These are phyloP conservation scores for Haliaeetus albicilla DNA, from an alignment of 2,797 vertebrate genomes.

Conservation along the genomic window DNA sequence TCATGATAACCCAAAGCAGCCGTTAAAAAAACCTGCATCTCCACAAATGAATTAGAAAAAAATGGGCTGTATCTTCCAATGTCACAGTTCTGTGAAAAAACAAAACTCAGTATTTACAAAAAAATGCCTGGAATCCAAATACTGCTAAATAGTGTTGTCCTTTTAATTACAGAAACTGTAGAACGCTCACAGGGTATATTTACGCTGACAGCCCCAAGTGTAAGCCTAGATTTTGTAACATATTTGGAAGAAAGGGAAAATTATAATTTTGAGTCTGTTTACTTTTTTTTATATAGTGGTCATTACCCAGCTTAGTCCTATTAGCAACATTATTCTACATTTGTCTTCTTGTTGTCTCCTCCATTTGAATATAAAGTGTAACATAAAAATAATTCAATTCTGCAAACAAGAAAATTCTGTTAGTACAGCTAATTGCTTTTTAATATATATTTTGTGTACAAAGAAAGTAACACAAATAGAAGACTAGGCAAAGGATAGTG, in stretches of 20 bases:
- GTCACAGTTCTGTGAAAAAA: neutral
- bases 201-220: neutral
- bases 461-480: neutral
- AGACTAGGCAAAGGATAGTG: neutral
- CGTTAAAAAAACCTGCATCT: neutral
- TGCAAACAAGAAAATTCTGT: neutral
- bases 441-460: neutral
- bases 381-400: neutral
- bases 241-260: neutral
- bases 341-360: neutral
- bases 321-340: neutral
- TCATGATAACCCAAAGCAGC: neutral
- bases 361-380: neutral
- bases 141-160: neutral
- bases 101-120: neutral
- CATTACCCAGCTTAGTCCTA: neutral
- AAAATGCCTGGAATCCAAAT: neutral
- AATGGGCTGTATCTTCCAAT: neutral
- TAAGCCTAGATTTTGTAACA: neutral
- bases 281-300: neutral
- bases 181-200: neutral
- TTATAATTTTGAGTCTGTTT: neutral
- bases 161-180: neutral
- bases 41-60: neutral
- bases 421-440: neutral